Percentiles rank a stretch among this genome's conserved stretches.
These are phyloP conservation scores for Prionailurus bengalensis DNA, from an alignment of 2,113 vertebrate species.

Conservation along the genomic window DNA sequence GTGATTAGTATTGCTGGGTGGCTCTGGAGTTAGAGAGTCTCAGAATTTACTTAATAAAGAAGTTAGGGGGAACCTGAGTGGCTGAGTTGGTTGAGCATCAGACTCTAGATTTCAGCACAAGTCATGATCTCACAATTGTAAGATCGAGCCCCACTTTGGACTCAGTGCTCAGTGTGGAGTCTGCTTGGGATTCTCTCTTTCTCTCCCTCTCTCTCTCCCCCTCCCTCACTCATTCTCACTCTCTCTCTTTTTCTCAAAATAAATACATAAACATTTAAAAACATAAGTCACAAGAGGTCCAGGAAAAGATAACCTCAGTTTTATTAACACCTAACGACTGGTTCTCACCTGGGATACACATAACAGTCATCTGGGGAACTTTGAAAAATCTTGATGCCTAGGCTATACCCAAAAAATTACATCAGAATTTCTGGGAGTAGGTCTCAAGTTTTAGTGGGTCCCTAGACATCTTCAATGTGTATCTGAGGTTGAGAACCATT, in stretches of 20 bases:
- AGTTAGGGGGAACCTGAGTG: too few relatives aligned
- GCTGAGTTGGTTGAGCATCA: too few relatives aligned
- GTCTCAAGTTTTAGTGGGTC: not conserved
- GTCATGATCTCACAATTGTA: too few relatives aligned
- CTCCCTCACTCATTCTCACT: too few relatives aligned
- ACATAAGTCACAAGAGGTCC: not conserved
- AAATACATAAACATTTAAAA: not conserved
- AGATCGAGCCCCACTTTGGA: too few relatives aligned
- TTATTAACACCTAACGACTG: not conserved
- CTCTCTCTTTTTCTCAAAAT: too few relatives aligned
- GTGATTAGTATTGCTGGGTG: not conserved
- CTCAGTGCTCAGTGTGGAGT: too few relatives aligned
- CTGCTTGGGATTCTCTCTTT: too few relatives aligned
- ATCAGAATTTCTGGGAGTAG: not conserved
- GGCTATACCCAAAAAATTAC: not conserved
- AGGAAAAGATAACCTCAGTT: not conserved
- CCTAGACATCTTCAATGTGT: not conserved
- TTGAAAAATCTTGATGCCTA: not conserved
- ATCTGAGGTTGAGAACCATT: not conserved
- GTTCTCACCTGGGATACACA: not conserved
- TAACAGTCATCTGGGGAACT: not conserved
- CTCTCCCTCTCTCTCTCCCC: too few relatives aligned
- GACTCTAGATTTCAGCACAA: too few relatives aligned
- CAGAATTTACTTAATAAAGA: not conserved
- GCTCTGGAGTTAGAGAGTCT: not conserved